Evolutionary conservation across 1,140 invertebrate genomes (phyloP), one percentile per base, ranked within the genome.

Genomic region (Ceratina australensis): DNA sequence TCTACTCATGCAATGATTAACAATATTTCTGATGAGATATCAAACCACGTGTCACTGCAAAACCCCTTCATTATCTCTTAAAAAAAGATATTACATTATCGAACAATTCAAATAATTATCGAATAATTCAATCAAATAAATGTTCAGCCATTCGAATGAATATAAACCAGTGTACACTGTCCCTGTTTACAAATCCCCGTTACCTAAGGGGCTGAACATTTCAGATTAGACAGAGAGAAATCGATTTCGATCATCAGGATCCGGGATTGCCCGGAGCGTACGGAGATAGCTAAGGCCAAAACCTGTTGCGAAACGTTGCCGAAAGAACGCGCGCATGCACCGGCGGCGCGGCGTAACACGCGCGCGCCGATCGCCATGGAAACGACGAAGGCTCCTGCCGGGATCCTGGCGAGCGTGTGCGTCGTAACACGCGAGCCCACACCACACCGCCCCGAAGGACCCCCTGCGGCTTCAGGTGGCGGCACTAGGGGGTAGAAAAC

Each of bases 341-440:
- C 72, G 74, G 78, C 64, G 81, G 49, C 26, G 59, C 49, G 52
- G 42, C 42, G 52, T 42, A 42, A 20, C 67, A 69, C 73, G 84
- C 84, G 84, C 85, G 85, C 87, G 82, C 84, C 79, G 81, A 87
- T 90, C 85, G 84, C 87, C 86, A 90, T 89, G 85, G 83, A 67
- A 87, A 89, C 88, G 78, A 49, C 56, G 26, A 33, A 60, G 59
- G 82, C 74, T 88, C 79, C 86, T 85, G 82, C 82, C 66, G 69
- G 72, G 18, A 18, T 67, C 65, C 18, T 54, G 5, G 65, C 64
- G 65, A 72, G 64, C 69, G 72, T 56, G 82, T 69, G 68, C 76
- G 66, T 75, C 52, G 61, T 16, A 28, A 42, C 16, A 54, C 57
- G 57, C 56, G 69, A 42, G 10, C 13, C 22, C 68, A 49, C 79